phyloP scores from a whole-genome alignment of 2,888 invertebrate genomes.

The Lingula anatina region DNA sequence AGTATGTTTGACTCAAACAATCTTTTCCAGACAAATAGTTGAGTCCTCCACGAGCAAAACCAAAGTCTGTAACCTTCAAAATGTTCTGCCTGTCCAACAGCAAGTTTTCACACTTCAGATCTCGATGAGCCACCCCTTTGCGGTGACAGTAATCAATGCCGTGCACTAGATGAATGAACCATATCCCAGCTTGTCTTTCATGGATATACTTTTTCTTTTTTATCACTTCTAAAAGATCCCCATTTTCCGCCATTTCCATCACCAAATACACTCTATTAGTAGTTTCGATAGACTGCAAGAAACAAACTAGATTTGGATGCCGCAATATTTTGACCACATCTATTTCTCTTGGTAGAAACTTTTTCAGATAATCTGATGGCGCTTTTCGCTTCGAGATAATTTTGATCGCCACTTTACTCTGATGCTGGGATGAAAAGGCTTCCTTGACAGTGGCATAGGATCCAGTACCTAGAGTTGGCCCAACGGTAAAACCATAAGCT shows the following conservation, averaged over 20 bases:
- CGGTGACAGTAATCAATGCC: constrained; percentile 39
- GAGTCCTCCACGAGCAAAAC: constrained; percentile 33
- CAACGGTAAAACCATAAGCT: constrained; percentile 33
- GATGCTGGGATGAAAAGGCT: constrained; percentile 36
- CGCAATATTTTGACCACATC: constrained; percentile 35
- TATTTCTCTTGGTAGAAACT: constrained; percentile 47
- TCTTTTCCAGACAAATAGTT: constrained; percentile 16
- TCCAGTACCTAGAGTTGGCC: constrained; percentile 37
- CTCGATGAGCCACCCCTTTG: constrained; percentile 42
- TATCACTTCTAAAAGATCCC: constrained; percentile 37
- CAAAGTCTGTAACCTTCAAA: constrained; percentile 39
- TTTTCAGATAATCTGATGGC: constrained; percentile 35
- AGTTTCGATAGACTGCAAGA: constrained; percentile 33
- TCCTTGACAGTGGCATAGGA: constrained; percentile 44
- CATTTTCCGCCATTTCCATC: constrained; percentile 39
- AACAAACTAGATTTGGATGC: constrained; percentile 35
- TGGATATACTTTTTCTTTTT: constrained; percentile 16
- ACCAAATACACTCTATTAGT: constrained; percentile 41
- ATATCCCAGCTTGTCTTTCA: constrained; percentile 29
- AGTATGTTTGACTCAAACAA: constrained; percentile 71
- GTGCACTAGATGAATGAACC: constrained; percentile 36
- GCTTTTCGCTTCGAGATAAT: constrained; percentile 42
- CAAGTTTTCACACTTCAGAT: constrained; percentile 47
- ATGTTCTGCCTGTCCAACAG: constrained; percentile 25
- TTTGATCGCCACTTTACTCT: constrained; percentile 43